Conservation (phyloP, 2,888 invertebrate genomes). For the Xylophagus ater region DNA sequence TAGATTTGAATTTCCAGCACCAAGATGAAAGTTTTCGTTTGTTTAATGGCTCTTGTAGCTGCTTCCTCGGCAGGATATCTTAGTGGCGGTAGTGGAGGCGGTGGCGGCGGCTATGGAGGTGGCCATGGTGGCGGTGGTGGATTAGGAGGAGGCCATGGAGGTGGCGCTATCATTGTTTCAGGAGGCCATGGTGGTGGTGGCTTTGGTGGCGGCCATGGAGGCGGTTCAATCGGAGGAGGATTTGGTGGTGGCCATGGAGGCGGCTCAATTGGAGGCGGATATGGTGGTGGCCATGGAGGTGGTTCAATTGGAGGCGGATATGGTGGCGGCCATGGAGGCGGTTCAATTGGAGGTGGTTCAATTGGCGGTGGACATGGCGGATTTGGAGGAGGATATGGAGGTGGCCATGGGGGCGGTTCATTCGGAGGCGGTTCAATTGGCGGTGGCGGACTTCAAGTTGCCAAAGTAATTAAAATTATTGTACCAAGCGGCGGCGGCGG, state of each 20-base stretch:
- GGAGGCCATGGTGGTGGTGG: constrained; percentile 6
- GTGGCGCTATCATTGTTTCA: neutral
- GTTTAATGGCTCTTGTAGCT: constrained; percentile 10
- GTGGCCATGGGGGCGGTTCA: neutral
- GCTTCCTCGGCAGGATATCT: constrained; percentile 10
- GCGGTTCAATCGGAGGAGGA: constrained; percentile 2
- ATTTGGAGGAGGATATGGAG: constrained; percentile 1
- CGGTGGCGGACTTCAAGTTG: too few relatives aligned
- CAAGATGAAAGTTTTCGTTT: constrained; percentile 12
- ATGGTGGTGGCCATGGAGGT: constrained; percentile 4
- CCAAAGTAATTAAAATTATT: too few relatives aligned
- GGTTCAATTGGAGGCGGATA: constrained; percentile 7
- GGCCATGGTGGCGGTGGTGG: constrained; percentile 6
- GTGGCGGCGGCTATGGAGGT: constrained; percentile 6
- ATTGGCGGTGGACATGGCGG: neutral
- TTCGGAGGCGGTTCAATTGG: neutral
- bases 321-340: constrained; percentile 5
- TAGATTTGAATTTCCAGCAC: too few relatives aligned
- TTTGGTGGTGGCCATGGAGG: constrained; percentile 1
- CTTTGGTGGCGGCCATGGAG: neutral
- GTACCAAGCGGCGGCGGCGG: constrained; percentile 3
- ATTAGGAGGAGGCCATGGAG: constrained; percentile 1
- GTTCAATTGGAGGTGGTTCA: neutral
- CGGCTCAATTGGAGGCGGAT: neutral
- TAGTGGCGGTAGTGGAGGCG: constrained; percentile 6